Percentiles rank a stretch among this genome's conserved stretches.
phyloP scores from a whole-genome alignment of 2,113 vertebrate species.

The Donacobius atricapilla region DNA sequence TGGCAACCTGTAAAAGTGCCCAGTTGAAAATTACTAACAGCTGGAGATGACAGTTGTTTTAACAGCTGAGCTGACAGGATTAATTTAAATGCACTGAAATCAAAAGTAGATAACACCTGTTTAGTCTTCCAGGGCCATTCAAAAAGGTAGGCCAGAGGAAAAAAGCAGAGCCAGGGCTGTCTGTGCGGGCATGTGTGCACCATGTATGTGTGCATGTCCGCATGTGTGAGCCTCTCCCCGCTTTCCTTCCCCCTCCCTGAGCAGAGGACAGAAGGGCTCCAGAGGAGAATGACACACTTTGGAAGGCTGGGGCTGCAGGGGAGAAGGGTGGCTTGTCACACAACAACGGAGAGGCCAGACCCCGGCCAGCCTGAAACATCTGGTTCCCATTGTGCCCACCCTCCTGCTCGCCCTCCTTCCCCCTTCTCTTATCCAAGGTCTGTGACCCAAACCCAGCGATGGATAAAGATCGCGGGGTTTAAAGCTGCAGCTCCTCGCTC shows the following conservation, averaged over 20 bases:
- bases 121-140: conserved; percentile 90
- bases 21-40: conserved; percentile 99
- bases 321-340: conserved; percentile 9
- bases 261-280: conserved; percentile 40
- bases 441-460: conserved; percentile 77
- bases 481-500: conserved; percentile 73
- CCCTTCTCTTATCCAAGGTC: conserved; percentile 72
- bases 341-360: conserved; percentile 34
- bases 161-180: conserved; percentile 64
- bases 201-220: background rate
- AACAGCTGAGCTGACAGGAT: conserved; percentile 99
- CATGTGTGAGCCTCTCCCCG: background rate
- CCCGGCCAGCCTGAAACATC: conserved; percentile 83
- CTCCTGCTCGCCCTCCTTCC: conserved; percentile 47
- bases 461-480: conserved; percentile 80
- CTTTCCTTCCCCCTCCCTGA: background rate
- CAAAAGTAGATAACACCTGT: conserved; percentile 99
- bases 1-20: conserved; percentile 93
- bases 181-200: background rate
- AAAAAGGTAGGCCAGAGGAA: conserved; percentile 80
- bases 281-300: conserved; percentile 49
- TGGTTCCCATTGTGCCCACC: conserved; percentile 81
- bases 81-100: conserved; percentile 99
- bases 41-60: conserved; percentile 99
- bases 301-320: background rate